Conservation (phyloP, 1,140 invertebrate genomes). For the Drosophila pruinosa region DNA sequence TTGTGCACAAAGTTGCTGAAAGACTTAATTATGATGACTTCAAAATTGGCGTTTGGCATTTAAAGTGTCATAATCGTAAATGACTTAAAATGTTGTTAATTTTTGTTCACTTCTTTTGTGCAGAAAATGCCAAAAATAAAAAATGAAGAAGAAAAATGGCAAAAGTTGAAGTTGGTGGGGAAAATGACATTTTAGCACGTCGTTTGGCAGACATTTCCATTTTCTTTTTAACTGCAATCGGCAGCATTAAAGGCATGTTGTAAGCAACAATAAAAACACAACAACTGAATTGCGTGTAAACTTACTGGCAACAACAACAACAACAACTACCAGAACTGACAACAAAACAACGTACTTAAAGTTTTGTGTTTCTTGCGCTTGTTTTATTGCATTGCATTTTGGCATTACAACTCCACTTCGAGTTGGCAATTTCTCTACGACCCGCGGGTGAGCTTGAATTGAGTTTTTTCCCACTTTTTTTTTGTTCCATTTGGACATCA, state of each 20-base stretch:
- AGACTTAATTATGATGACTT: slow-evolving; percentile 15
- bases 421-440: slow-evolving; percentile 65
- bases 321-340: slow-evolving; percentile 31
- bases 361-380: slow-evolving; percentile 33
- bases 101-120: slow-evolving; percentile 22
- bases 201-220: slow-evolving; percentile 69
- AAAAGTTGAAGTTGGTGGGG: slow-evolving; percentile 34
- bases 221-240: slow-evolving; percentile 74
- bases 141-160: background rate
- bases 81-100: slow-evolving; percentile 51
- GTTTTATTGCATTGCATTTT: slow-evolving; percentile 63
- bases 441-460: slow-evolving; percentile 14
- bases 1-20: slow-evolving; percentile 1
- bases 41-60: slow-evolving; percentile 50
- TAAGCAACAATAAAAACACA: slow-evolving; percentile 47
- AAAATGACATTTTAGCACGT: slow-evolving; percentile 73
- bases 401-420: slow-evolving; percentile 36
- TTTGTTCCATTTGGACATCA: background rate
- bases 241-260: slow-evolving; percentile 65
- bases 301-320: background rate
- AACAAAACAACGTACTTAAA: slow-evolving; percentile 54
- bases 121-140: slow-evolving; percentile 10
- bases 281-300: slow-evolving; percentile 64
- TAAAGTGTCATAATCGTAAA: slow-evolving; percentile 51
- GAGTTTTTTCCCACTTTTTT: slow-evolving; percentile 50